A percentile compares a stretch with the other conserved stretches of the same genome.
Conservation (phyloP, 2,888 invertebrate genomes). For the Neuroscelio doddi region DNA sequence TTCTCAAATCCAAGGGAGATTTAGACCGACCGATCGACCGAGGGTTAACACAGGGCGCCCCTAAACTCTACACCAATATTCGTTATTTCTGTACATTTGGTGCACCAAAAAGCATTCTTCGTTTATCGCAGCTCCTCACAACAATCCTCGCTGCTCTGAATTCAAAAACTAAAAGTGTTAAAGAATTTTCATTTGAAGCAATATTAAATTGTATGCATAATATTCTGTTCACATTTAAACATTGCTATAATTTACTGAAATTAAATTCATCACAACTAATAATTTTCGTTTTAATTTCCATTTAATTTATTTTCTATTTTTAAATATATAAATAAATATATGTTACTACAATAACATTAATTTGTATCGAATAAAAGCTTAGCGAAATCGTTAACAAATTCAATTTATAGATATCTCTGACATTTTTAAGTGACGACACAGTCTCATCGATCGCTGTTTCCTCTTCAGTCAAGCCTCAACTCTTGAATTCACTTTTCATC, state of each 20-base stretch:
- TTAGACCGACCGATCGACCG: constrained; percentile 12
- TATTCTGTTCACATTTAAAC: too few relatives aligned
- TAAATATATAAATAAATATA: too few relatives aligned
- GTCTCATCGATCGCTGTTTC: constrained; percentile 21
- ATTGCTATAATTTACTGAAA: too few relatives aligned
- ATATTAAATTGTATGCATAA: too few relatives aligned
- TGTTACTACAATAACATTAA: too few relatives aligned
- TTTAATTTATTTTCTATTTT: too few relatives aligned
- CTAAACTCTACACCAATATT: constrained; percentile 40
- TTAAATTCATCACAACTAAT: too few relatives aligned
- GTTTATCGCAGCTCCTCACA: not conserved
- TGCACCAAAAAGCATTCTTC: constrained; percentile 30
- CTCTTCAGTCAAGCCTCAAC: constrained; percentile 2
- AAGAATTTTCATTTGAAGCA: too few relatives aligned
- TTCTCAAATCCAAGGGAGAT: constrained; percentile 12
- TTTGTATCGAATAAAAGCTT: too few relatives aligned
- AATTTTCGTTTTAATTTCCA: too few relatives aligned
- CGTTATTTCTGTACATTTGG: constrained; percentile 37
- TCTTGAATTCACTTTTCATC: constrained; percentile 34
- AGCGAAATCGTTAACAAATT: too few relatives aligned
- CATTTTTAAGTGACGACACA: constrained; percentile 1
- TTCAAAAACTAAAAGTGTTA: too few relatives aligned
- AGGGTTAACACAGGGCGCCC: constrained; percentile 37
- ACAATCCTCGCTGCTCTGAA: constrained; percentile 1
- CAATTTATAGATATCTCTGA: not conserved